A percentile compares a stretch with the other conserved stretches of the same genome.
Conservation (phyloP, 2,113 vertebrate species). For the Anser brachyrhynchus region DNA sequence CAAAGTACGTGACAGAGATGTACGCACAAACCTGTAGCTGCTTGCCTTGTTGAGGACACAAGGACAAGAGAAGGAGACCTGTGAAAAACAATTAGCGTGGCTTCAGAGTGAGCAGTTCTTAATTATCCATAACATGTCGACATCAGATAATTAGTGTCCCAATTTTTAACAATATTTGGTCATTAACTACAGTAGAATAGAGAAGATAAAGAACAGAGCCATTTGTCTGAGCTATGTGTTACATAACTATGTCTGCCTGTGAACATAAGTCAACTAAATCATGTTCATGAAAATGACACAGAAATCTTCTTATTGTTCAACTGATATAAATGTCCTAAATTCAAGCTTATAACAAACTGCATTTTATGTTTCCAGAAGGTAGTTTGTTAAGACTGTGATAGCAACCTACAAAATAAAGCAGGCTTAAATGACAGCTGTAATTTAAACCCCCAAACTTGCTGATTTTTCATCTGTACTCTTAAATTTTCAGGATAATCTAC, state of each 20-base stretch:
- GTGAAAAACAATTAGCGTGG: conserved; percentile 79
- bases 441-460: background rate
- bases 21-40: conserved; percentile 68
- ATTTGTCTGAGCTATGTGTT: conserved; percentile 56
- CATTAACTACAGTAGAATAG: conserved; percentile 73
- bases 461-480: background rate
- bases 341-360: background rate
- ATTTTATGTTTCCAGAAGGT: background rate
- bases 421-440: background rate
- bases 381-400: background rate
- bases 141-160: conserved; percentile 83
- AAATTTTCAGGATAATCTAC: background rate
- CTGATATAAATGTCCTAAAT: conserved; percentile 5
- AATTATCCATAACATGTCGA: conserved; percentile 84
- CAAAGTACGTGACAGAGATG: conserved; percentile 80
- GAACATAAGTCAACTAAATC: conserved; percentile 33
- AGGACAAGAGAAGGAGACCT: conserved; percentile 76
- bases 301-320: background rate
- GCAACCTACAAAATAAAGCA: background rate
- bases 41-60: conserved; percentile 74
- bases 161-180: conserved; percentile 80
- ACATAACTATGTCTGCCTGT: background rate
- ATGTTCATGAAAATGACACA: background rate
- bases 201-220: conserved; percentile 49
- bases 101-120: conserved; percentile 75